Conservation (phyloP, 2,113 vertebrate species). For the Tetrao urogallus region DNA sequence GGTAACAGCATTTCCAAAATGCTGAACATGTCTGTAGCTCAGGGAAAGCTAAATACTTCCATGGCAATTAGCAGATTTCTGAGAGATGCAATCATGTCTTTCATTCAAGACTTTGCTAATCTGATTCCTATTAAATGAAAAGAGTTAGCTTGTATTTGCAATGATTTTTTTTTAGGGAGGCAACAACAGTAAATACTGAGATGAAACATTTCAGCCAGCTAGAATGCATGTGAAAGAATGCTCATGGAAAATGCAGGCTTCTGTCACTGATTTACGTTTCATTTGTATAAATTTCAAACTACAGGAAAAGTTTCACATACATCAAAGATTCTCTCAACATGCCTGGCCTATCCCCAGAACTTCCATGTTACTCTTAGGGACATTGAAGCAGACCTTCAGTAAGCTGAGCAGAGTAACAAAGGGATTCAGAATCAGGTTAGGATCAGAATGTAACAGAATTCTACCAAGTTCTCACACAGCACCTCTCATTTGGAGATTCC, state of each 20-base stretch:
- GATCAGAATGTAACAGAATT: neutral
- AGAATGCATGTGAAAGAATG: neutral
- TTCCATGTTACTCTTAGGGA: neutral
- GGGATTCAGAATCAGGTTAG: neutral
- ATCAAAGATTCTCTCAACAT: neutral
- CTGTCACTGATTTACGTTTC: neutral
- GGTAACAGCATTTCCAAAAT: neutral
- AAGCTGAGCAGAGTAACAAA: neutral
- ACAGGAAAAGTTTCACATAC: neutral
- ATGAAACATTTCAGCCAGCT: neutral
- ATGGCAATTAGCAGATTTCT: conserved; percentile 22
- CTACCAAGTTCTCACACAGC: neutral
- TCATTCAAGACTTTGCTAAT: conserved; percentile 1
- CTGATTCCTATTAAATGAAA: conserved; percentile 4
- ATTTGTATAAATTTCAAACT: neutral
- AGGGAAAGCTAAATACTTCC: neutral
- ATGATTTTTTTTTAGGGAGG: neutral
- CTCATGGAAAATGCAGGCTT: neutral
- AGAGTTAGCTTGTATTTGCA: neutral
- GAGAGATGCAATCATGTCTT: neutral
- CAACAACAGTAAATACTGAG: neutral
- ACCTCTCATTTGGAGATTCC: neutral
- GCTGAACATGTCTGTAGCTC: neutral
- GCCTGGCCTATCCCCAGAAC: neutral
- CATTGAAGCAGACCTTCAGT: neutral